Conservation (phyloP, 1,140 invertebrate genomes). For the Lepidotrigona ventralis region DNA sequence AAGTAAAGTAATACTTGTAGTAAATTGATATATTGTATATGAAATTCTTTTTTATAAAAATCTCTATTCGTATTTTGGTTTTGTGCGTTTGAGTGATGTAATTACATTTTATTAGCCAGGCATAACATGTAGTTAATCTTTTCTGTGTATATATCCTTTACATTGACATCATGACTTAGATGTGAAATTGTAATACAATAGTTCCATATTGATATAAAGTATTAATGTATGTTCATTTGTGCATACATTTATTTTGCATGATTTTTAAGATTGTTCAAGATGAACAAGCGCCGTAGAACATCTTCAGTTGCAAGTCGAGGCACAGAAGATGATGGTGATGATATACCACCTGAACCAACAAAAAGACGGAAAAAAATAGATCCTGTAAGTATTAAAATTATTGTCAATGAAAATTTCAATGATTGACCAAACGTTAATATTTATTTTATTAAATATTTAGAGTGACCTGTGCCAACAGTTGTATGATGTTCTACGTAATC, state of each 20-base stretch:
- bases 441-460: constrained; percentile 75
- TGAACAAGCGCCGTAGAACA: constrained; percentile 85
- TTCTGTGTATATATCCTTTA: constrained; percentile 43
- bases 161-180: constrained; percentile 37
- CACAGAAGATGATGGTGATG: constrained; percentile 81
- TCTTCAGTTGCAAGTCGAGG: constrained; percentile 86
- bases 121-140: constrained; percentile 41
- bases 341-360: constrained; percentile 77
- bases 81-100: constrained; percentile 19
- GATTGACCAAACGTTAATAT: not conserved
- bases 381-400: constrained; percentile 75
- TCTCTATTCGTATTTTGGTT: not conserved
- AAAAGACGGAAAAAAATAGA: constrained; percentile 81
- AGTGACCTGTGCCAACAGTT: constrained; percentile 94
- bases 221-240: not conserved
- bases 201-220: not conserved
- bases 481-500: constrained; percentile 94
- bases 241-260: constrained; percentile 19
- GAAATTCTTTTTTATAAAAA: constrained; percentile 9
- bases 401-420: not conserved
- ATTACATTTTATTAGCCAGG: constrained; percentile 27
- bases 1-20: constrained; percentile 39
- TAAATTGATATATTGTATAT: constrained; percentile 29
- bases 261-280: constrained; percentile 70
- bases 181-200: constrained; percentile 28